Conservation (phyloP, 2,888 invertebrate genomes). For the Andrena chrysosceles region DNA sequence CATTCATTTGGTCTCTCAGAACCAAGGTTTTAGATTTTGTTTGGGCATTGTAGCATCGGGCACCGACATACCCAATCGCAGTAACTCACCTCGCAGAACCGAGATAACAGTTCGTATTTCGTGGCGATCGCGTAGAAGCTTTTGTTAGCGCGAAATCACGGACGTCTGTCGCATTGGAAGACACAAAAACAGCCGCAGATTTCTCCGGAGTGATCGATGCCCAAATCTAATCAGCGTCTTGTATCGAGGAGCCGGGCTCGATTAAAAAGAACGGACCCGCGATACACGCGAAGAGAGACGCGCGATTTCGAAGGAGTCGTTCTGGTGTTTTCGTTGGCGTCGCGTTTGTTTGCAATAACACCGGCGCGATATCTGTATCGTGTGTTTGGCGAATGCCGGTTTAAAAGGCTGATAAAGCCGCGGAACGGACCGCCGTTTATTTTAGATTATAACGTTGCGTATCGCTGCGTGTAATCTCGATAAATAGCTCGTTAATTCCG, state of each 20-base stretch:
- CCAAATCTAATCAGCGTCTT: constrained; percentile 8
- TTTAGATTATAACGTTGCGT: constrained; percentile 60
- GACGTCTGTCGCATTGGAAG: background rate
- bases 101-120: too few relatives aligned
- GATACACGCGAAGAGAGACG: constrained; percentile 12
- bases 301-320: background rate
- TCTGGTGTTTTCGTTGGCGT: constrained; percentile 12
- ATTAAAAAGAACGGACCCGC: background rate
- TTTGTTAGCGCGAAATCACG: background rate
- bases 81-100: too few relatives aligned
- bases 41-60: too few relatives aligned
- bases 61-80: too few relatives aligned
- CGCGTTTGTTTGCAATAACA: constrained; percentile 36
- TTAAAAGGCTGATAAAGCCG: constrained; percentile 47
- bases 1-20: too few relatives aligned
- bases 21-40: too few relatives aligned
- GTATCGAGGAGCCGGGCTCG: background rate
- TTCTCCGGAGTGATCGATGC: background rate
- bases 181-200: background rate
- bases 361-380: constrained; percentile 42
- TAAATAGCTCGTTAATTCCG: constrained; percentile 64
- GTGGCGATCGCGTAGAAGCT: background rate
- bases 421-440: constrained; percentile 46
- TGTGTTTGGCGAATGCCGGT: constrained; percentile 39
- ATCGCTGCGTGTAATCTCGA: constrained; percentile 58